phyloP scores from a whole-genome alignment of 35 echinoderm and acorn worm species.

The Lytechinus variegatus region DNA sequence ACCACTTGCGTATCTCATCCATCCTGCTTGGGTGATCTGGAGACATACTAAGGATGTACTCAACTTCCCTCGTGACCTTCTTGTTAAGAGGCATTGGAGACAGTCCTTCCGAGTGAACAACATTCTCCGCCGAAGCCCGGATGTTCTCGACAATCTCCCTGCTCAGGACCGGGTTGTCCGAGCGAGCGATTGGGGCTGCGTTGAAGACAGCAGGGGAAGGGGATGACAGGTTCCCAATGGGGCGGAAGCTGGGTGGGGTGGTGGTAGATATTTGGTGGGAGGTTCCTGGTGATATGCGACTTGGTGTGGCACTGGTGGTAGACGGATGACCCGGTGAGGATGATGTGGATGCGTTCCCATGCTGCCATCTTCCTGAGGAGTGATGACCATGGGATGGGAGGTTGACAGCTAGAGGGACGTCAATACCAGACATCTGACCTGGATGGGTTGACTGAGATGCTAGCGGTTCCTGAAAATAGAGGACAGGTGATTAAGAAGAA shows the following conservation, averaged over 20 bases:
- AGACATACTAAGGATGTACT: constrained; percentile 85
- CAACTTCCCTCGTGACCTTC: constrained; percentile 82
- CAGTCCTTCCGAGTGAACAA: constrained; percentile 4
- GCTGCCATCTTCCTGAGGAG: not conserved
- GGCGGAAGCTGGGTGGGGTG: not conserved
- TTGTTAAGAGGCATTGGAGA: constrained; percentile 53
- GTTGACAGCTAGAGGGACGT: constrained; percentile 2
- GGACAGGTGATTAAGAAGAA: not conserved
- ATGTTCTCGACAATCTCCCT: constrained; percentile 24
- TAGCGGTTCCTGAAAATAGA: constrained; percentile 30
- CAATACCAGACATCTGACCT: not conserved
- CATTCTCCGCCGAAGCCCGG: constrained; percentile 19
- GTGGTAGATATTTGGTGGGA: constrained; percentile 41
- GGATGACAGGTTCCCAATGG: not conserved
- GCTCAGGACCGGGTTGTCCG: constrained; percentile 48
- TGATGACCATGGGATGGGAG: constrained; percentile 25
- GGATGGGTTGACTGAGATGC: constrained; percentile 25
- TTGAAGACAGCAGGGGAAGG: constrained; percentile 30
- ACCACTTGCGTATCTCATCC: constrained; percentile 91
- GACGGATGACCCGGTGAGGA: not conserved
- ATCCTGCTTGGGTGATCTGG: constrained; percentile 78
- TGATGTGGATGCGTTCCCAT: not conserved
- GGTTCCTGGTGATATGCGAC: not conserved
- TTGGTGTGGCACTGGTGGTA: not conserved
- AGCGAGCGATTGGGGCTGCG: constrained; percentile 26